Conservation (phyloP, 2,888 invertebrate genomes). For the Agrochola circellaris region DNA sequence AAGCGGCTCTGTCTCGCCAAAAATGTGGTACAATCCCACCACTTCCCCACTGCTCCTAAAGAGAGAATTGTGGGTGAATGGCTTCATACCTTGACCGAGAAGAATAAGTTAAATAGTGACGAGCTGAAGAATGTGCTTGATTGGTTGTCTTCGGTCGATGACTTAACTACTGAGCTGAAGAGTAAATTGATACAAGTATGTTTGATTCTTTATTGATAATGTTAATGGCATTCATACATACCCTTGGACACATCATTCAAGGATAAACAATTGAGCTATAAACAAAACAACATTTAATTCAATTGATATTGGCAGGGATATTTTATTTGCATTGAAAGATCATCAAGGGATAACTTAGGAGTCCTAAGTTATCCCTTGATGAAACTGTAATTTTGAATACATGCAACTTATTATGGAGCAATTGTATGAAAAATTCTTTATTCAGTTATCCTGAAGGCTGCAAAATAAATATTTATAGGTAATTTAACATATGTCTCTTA, state of each 20-base stretch:
- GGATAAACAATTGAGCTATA: background rate
- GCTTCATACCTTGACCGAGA: constrained; percentile 79
- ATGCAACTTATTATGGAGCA: background rate
- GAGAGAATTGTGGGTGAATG: constrained; percentile 89
- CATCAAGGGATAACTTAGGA: no score
- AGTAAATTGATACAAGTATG: constrained; percentile 82
- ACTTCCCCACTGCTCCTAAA: constrained; percentile 87
- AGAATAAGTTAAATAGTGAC: constrained; percentile 74
- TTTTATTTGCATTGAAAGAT: background rate
- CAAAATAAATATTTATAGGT: background rate
- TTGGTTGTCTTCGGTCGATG: constrained; percentile 79
- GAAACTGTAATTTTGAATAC: background rate
- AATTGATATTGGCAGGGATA: background rate
- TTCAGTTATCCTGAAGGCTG: no score
- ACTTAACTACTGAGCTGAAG: constrained; percentile 83
- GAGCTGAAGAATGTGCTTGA: constrained; percentile 80
- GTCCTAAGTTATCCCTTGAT: background rate
- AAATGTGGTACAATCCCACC: constrained; percentile 86
- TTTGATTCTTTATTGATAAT: background rate
- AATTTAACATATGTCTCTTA: background rate
- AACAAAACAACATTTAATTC: background rate
- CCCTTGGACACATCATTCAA: background rate
- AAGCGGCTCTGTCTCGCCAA: constrained; percentile 90
- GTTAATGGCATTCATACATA: background rate
- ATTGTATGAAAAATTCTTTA: background rate